Percentiles rank a stretch among this genome's conserved stretches.
phyloP scores from a whole-genome alignment of 2,113 vertebrate genomes.

The Eleginops maclovinus region DNA sequence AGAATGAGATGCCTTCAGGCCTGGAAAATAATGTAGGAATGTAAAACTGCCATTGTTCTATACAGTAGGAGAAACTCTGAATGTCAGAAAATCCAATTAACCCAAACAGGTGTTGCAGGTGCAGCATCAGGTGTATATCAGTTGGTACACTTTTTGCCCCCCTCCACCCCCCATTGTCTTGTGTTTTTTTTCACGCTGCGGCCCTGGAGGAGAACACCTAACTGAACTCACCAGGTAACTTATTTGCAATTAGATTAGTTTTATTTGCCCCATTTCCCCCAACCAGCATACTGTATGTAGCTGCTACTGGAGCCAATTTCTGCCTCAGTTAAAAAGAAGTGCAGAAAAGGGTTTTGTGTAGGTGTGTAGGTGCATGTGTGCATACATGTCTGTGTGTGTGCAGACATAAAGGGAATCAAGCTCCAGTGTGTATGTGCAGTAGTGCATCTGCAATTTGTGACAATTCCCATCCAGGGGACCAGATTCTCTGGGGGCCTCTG shows the following conservation, averaged over 20 bases:
- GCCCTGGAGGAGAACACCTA: slow-evolving; percentile 57
- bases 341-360: slow-evolving; percentile 21
- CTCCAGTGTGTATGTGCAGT: slow-evolving; percentile 14
- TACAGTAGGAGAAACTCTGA: slow-evolving; percentile 38
- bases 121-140: slow-evolving; percentile 49
- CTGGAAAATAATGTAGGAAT: slow-evolving; percentile 52
- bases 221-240: slow-evolving; percentile 73
- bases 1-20: slow-evolving; percentile 79
- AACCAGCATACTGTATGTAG: slow-evolving; percentile 58
- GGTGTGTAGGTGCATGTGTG: slow-evolving; percentile 1
- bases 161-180: slow-evolving; percentile 5
- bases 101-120: slow-evolving; percentile 69
- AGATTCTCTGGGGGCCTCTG: slow-evolving; percentile 72
- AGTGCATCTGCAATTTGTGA: slow-evolving; percentile 55
- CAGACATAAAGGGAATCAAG: background rate
- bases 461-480: slow-evolving; percentile 57
- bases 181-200: slow-evolving; percentile 27
- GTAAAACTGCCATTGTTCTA: slow-evolving; percentile 1
- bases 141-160: slow-evolving; percentile 8
- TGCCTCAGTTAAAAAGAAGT: slow-evolving; percentile 30
- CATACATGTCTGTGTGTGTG: slow-evolving; percentile 7
- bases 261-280: slow-evolving; percentile 74
- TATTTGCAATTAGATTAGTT: slow-evolving; percentile 80
- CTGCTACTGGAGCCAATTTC: slow-evolving; percentile 65
- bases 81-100: slow-evolving; percentile 71